Evolutionary conservation across 1,140 invertebrate species (phyloP), one percentile per base, ranked within the genome.

Genomic region (Pinna nobilis): DNA sequence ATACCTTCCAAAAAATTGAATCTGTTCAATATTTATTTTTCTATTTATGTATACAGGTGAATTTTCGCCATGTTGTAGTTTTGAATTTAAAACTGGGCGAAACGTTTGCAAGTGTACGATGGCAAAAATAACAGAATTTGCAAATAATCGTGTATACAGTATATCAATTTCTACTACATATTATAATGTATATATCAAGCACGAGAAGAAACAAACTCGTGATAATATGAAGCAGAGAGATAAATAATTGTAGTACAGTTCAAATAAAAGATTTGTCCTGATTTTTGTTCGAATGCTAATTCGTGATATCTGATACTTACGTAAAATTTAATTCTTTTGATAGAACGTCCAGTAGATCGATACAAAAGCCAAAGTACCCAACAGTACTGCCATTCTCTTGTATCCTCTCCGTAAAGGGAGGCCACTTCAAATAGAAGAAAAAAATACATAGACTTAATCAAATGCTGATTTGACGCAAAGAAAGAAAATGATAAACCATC

Each of bases 251-350:
- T n/a, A n/a, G n/a, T n/a, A n/a, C n/a, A n/a, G n/a, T n/a, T n/a
- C n/a, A n/a, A n/a, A n/a, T n/a, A n/a, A n/a, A 11, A 5, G 6
- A 5, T 18, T 13, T 6, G 11, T 18, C 11, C 6, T 32, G 7
- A 11, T 11, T 33, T 15, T 3, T 61, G 11, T 18, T 5, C 18
- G 3, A 18, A n/a, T 35, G 2, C 28, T 61, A 35, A n/a, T 4
- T 20, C 7, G 3, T 35, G 28, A 2, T 9, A 20, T 33, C 4
- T 2, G 15, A 37, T 44, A 73, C 70, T 53, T 61, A 81, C 80
- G 75, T 82, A 50, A 82, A 82, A 47, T 82, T 82, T 0, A 82
- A 70, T 44, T 39, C 50, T 2, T 47, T 44, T 4, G 78, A 49
- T 3, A 82, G 60, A 64, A 78, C 75, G 5, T 72, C 30, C 32